A percentile compares a stretch with the other conserved stretches of the same genome.
Conservation (phyloP, 2,888 invertebrate genomes). For the Mesoligia furuncula region DNA sequence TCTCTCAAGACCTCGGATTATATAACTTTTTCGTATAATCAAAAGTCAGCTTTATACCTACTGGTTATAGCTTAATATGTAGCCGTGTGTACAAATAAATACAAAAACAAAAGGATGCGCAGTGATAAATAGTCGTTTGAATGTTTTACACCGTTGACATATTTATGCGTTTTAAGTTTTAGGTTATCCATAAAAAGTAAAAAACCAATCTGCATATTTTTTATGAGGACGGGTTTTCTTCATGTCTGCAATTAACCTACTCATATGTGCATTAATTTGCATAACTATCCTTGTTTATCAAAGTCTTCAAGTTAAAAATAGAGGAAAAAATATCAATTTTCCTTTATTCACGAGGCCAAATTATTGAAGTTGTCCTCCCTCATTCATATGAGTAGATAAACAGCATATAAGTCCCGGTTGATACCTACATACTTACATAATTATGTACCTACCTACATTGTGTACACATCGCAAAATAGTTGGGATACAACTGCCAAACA, state of each 20-base stretch:
- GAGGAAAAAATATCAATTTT: constrained; percentile 39
- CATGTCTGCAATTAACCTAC: not conserved
- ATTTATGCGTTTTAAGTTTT: not conserved
- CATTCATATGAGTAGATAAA: constrained; percentile 16
- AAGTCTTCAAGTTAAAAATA: constrained; percentile 26
- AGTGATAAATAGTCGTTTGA: not conserved
- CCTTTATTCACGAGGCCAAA: constrained; percentile 17
- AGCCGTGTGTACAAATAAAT: not conserved
- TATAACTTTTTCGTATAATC: too few relatives aligned
- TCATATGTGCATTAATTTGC: not conserved
- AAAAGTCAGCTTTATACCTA: too few relatives aligned
- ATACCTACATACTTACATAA: not conserved
- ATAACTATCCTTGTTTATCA: constrained; percentile 1
- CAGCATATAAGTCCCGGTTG: not conserved
- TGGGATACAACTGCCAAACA: not conserved
- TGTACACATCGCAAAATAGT: constrained; percentile 3
- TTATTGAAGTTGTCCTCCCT: constrained; percentile 24
- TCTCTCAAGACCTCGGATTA: too few relatives aligned
- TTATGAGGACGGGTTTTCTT: not conserved
- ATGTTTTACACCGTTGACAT: not conserved
- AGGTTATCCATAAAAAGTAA: not conserved
- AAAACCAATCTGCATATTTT: not conserved
- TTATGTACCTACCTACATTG: not conserved
- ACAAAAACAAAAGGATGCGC: not conserved
- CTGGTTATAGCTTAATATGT: too few relatives aligned